Base-by-base conservation (phyloP, 2,113 vertebrate species). In the Rhegmatorhina hoffmannsi region DNA sequence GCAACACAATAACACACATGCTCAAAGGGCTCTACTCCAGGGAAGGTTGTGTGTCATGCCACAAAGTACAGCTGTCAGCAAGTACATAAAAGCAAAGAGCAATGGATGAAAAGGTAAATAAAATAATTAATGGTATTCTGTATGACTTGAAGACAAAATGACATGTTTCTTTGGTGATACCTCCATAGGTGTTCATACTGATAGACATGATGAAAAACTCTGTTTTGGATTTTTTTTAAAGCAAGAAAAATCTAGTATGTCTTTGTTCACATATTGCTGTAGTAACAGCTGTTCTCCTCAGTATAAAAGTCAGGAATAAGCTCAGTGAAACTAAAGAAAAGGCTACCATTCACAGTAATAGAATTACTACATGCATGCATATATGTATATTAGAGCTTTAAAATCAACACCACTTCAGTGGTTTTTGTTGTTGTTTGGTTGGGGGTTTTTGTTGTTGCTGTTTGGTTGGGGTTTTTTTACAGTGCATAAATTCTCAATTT, bases 61-160 rank as follows among this genome's bases (percentile, higher is more conserved):
- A 79, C 58, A 84, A 95, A 92, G 56, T 90, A 68, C 20, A 63
- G 79, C 67, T 97, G 84, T 83, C 89, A 96, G 63, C 74, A 75
- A 77, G 25, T 88, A 59, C 56, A 55, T 43, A 74, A 92, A 40
- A 36, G 33, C n/a, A 60, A 52, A 81, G 25, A 64, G 7, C 19
- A 94, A 84, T 1, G 15, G 62, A 87, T 63, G 56, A 92, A 36
- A 88, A 92, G 53, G 53, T 62, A 92, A 94, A 46, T 79, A 47
- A 95, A 73, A 95, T 80, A 56, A 64, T 90, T 83, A 90, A 94
- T 79, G 34, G 47, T 18, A 73, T 53, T 69, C 14, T 55, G 11
- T 50, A 56, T 52, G 62, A 91, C 28, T 69, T 67, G 7, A 69
- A 73, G 74, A 84, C 50, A 95, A 97, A 93, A 93, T 17, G 63